Evolutionary conservation across 1,140 invertebrate species (phyloP).

Genomic region (Helicorthomorpha holstii): DNA sequence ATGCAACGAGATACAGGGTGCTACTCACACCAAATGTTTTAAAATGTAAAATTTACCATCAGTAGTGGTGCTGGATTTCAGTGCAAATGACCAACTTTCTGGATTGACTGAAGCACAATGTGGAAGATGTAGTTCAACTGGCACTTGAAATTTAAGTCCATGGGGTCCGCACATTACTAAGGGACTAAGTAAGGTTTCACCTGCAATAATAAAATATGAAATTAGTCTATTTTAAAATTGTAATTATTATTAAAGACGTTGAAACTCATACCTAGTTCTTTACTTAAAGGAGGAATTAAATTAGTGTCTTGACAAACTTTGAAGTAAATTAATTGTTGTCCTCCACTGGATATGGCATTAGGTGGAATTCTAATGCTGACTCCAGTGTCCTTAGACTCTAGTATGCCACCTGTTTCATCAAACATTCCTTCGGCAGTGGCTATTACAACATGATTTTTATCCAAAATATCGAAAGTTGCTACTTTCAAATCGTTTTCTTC

Average conservation of each 20-base stretch:
- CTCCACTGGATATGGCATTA: conserved; percentile 60
- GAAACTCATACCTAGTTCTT: conserved; percentile 54
- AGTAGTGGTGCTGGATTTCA: conserved; percentile 54
- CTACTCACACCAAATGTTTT: too few species aligned
- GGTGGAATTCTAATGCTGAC: conserved; percentile 74
- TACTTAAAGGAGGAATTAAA: conserved; percentile 61
- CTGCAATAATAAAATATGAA: conserved; percentile 28
- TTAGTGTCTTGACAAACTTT: conserved; percentile 51
- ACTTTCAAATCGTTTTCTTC: neutral
- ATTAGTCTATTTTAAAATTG: conserved; percentile 5
- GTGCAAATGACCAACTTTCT: conserved; percentile 33
- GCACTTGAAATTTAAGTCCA: conserved; percentile 66
- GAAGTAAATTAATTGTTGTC: conserved; percentile 83
- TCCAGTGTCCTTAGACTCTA: conserved; percentile 71
- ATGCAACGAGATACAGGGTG: too few species aligned
- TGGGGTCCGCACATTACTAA: conserved; percentile 89
- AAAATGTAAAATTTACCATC: neutral
- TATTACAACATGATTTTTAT: conserved; percentile 22
- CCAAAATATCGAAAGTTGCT: neutral
- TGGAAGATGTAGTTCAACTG: conserved; percentile 57
- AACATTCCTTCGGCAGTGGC: conserved; percentile 47
- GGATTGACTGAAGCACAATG: conserved; percentile 31
- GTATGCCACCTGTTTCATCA: conserved; percentile 55
- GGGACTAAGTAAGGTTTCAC: conserved; percentile 79
- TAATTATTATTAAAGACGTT: neutral